These are phyloP conservation scores for Spinus pinus DNA, from an alignment of 2,797 vertebrate genomes.

Conservation along the genomic window DNA sequence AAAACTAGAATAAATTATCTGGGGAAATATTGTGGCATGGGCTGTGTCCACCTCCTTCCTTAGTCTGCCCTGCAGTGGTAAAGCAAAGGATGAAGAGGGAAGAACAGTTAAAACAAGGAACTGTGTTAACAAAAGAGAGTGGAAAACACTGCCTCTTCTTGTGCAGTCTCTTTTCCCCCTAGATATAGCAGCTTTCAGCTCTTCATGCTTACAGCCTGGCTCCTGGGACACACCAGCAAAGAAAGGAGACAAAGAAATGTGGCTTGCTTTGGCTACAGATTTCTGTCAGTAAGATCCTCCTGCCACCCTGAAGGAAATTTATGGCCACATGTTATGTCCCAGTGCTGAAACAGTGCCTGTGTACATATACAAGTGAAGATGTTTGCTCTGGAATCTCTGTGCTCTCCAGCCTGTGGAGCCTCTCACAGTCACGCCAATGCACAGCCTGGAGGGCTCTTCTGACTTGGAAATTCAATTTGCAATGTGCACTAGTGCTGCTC, in stretches of 20 bases:
- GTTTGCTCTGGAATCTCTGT: background rate
- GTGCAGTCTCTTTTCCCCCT: background rate
- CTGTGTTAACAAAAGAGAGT: background rate
- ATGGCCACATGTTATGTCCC: background rate
- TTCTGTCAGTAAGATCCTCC: background rate
- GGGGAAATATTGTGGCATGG: background rate
- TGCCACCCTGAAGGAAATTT: background rate
- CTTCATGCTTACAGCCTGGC: background rate
- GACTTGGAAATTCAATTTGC: background rate
- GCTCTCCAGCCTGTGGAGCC: background rate
- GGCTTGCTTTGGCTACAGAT: background rate
- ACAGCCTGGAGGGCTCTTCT: background rate
- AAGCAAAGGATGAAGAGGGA: background rate
- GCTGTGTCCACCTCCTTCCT: background rate
- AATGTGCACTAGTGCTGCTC: background rate
- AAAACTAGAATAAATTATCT: background rate
- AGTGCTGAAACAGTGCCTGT: fast-evolving
- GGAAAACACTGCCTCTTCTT: background rate
- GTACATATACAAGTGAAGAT: background rate
- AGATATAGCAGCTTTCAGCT: background rate
- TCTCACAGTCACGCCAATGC: background rate
- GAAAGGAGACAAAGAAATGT: background rate
- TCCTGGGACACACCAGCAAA: background rate
- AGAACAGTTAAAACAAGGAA: background rate
- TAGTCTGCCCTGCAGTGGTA: background rate